These are phyloP conservation scores for Drosophila kokeensis DNA, from an alignment of 2,888 invertebrate genomes.

Conservation along the genomic window DNA sequence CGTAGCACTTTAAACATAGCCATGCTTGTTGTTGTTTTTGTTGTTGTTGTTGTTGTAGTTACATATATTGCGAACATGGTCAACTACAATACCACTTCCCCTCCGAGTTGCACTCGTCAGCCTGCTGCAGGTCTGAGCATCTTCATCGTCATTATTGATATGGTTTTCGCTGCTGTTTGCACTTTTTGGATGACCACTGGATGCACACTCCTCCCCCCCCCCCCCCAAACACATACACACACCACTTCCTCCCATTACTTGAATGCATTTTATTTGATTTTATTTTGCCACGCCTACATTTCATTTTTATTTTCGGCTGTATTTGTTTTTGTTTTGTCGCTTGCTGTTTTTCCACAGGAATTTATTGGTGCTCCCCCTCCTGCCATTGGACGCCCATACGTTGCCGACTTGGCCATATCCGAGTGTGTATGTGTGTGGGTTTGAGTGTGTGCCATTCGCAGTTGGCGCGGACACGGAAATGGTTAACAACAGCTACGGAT, in stretches of 20 bases:
- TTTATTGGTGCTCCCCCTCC: constrained; percentile 53
- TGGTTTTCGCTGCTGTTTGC: constrained; percentile 71
- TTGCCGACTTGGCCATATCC: constrained; percentile 27
- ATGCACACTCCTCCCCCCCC: not conserved
- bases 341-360: constrained; percentile 67
- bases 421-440: constrained; percentile 1
- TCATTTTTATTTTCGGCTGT: constrained; percentile 7
- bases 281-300: constrained; percentile 61
- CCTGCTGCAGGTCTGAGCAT: constrained; percentile 34
- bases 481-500: constrained; percentile 76
- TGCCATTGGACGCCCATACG: constrained; percentile 10
- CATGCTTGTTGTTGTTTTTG: constrained; percentile 34
- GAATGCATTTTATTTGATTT: constrained; percentile 58
- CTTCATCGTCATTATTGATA: constrained; percentile 72
- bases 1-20: constrained; percentile 36
- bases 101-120: not conserved
- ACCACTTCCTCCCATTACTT: not conserved
- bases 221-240: not conserved
- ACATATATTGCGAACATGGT: constrained; percentile 53
- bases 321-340: constrained; percentile 44
- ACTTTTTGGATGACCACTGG: constrained; percentile 40
- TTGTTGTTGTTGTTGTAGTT: constrained; percentile 35
- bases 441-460: constrained; percentile 35
- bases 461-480: constrained; percentile 62
- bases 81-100: not conserved